A percentile compares a stretch with the other conserved stretches of the same genome.
phyloP scores from a whole-genome alignment of 2,888 invertebrate species.

The Meghimatium bilineatum region DNA sequence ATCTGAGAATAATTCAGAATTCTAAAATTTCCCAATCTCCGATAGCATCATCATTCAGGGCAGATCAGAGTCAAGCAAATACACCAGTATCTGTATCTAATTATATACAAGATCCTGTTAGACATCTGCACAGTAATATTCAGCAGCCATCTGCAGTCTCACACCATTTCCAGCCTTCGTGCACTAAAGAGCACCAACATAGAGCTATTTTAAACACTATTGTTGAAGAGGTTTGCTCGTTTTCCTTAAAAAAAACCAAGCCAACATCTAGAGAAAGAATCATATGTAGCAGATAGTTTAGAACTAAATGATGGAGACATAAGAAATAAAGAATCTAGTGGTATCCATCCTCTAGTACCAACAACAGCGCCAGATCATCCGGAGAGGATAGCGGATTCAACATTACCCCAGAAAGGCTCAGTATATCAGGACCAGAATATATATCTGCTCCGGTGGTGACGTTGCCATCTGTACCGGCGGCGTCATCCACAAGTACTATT shows the following conservation, averaged over 20 bases:
- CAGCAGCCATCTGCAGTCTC: neutral
- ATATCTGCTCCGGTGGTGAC: neutral
- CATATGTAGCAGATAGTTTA: neutral
- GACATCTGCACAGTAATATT: neutral
- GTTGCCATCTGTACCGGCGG: neutral
- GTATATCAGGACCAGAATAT: constrained; percentile 47
- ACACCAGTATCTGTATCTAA: neutral
- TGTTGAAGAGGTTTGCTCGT: constrained; percentile 35
- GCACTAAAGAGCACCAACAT: neutral
- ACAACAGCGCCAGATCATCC: constrained; percentile 47
- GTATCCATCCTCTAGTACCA: neutral
- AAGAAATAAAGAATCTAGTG: neutral
- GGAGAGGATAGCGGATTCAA: constrained; percentile 73
- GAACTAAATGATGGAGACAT: neutral
- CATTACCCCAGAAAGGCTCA: constrained; percentile 65
- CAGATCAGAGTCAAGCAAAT: neutral
- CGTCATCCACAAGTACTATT: no score
- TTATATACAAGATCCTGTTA: neutral
- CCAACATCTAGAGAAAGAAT: constrained; percentile 1
- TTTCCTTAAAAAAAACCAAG: neutral
- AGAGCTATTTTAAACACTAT: constrained; percentile 33
- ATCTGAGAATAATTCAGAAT: neutral
- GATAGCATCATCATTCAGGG: neutral
- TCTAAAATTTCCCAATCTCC: neutral
- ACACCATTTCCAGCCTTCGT: neutral